phyloP scores from a whole-genome alignment of 2,113 vertebrate genomes.

The Oophaga pumilio region DNA sequence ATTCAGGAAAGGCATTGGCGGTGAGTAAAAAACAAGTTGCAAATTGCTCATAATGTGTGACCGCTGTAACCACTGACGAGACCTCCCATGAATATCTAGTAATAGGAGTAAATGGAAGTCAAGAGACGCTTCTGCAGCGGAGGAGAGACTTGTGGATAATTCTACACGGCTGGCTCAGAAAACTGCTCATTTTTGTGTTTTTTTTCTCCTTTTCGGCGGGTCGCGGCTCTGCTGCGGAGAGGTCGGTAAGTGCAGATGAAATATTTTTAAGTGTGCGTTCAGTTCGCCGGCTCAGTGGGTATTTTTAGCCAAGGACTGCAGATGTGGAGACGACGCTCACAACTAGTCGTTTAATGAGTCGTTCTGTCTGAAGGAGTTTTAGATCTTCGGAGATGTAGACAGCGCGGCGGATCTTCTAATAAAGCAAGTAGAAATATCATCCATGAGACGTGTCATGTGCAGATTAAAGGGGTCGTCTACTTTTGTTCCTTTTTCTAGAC shows the following conservation, averaged over 20 bases:
- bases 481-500: not conserved
- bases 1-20: no score
- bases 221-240: not conserved
- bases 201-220: not conserved
- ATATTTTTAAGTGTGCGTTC: not conserved
- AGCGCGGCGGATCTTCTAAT: not conserved
- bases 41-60: no score
- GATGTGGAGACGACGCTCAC: not conserved
- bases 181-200: not conserved
- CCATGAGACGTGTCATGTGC: not conserved
- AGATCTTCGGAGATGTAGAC: not conserved
- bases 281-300: not conserved
- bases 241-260: conserved; percentile 3
- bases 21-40: no score
- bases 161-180: not conserved
- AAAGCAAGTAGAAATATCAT: not conserved
- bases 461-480: not conserved
- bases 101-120: not conserved
- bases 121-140: not conserved
- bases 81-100: no score
- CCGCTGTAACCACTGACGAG: no score
- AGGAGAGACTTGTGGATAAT: not conserved
- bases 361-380: not conserved
- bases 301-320: not conserved
- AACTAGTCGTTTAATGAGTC: conserved; percentile 27